These are phyloP conservation scores for Tragelaphus strepsiceros DNA, from an alignment of 2,113 vertebrate genomes.

Conservation along the genomic window DNA sequence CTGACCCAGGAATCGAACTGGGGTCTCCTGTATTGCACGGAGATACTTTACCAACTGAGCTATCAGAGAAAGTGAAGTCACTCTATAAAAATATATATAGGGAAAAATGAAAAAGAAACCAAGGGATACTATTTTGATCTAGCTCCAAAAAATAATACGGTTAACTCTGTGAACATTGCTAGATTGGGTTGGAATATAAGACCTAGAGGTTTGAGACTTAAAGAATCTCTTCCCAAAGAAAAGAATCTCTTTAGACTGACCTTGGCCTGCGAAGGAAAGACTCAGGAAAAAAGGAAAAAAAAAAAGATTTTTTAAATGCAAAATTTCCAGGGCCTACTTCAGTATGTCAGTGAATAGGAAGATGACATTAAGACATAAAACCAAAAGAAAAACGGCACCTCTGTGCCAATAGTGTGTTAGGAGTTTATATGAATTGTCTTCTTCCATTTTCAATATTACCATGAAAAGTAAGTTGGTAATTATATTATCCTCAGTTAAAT, in stretches of 20 bases:
- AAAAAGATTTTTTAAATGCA: not conserved
- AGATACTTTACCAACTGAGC: not conserved
- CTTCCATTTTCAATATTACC: not conserved
- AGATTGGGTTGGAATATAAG: not conserved
- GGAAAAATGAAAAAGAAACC: not conserved
- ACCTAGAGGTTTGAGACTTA: not conserved
- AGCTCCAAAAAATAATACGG: not conserved
- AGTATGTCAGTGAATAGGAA: not conserved
- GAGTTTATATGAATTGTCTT: not conserved
- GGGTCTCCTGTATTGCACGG: not conserved
- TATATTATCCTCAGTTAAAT: not conserved
- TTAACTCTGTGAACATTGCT: not conserved
- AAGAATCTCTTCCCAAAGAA: not conserved
- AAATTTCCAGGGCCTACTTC: not conserved
- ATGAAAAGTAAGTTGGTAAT: not conserved
- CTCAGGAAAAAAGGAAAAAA: not conserved
- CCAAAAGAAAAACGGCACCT: not conserved
- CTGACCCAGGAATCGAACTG: rapidly evolving
- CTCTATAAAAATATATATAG: not conserved
- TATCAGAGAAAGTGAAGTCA: not conserved
- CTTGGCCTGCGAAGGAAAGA: not conserved
- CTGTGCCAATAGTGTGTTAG: not conserved
- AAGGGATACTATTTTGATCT: not conserved
- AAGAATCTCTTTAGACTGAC: not conserved
- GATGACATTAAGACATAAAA: not conserved